Percentiles rank a stretch among this genome's conserved stretches.
These are phyloP conservation scores for Aspidiotus rigidus DNA, from an alignment of 2,888 invertebrate species.

Conservation along the genomic window DNA sequence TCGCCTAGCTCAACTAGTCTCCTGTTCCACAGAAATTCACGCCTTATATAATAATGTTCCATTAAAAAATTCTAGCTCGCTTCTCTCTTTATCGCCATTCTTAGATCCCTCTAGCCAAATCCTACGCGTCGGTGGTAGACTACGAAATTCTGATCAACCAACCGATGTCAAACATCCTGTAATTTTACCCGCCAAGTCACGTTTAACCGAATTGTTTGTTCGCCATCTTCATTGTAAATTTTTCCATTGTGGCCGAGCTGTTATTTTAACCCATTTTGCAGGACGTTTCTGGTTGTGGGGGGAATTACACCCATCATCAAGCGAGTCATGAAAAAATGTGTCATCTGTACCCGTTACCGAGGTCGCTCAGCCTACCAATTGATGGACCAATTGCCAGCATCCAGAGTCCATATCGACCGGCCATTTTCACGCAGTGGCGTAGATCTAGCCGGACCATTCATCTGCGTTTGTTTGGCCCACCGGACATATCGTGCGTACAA, in stretches of 20 bases:
- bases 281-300: background rate
- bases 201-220: background rate
- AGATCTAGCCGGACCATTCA: constrained; percentile 7
- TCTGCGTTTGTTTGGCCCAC: background rate
- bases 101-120: background rate
- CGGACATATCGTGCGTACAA: background rate
- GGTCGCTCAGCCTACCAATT: background rate
- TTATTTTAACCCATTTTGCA: background rate
- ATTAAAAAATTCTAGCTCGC: background rate
- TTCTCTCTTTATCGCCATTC: constrained; percentile 5
- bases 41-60: background rate
- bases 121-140: constrained; percentile 11
- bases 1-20: background rate
- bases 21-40: background rate
- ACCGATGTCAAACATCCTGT: background rate
- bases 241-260: background rate
- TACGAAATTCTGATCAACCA: constrained; percentile 7
- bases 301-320: background rate
- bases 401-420: background rate
- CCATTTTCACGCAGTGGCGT: background rate
- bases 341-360: background rate
- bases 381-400: background rate
- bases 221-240: background rate
- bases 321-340: background rate
- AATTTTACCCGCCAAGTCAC: background rate